These are phyloP conservation scores for Microplitis demolitor DNA, from an alignment of 1,140 invertebrate genomes.

Conservation along the genomic window DNA sequence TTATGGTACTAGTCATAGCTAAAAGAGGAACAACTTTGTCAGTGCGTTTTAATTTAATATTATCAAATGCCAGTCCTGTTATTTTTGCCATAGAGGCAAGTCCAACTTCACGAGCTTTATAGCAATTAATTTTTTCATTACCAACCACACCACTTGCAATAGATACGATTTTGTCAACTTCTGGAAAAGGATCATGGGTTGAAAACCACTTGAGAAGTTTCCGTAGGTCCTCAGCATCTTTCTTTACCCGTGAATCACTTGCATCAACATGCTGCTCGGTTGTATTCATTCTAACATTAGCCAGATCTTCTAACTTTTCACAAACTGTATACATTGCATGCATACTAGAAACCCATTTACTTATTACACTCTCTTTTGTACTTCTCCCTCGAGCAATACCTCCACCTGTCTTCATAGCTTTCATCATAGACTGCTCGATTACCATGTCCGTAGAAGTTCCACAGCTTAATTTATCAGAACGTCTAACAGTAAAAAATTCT, in stretches of 20 bases:
- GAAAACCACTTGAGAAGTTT: conserved; percentile 37
- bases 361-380: conserved; percentile 26
- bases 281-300: conserved; percentile 28
- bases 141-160: conserved; percentile 38
- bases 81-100: conserved; percentile 36
- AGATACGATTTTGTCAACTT: conserved; percentile 39
- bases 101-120: conserved; percentile 39
- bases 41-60: conserved; percentile 35
- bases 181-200: conserved; percentile 38
- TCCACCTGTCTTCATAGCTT: conserved; percentile 45
- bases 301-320: neutral
- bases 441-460: conserved; percentile 52
- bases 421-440: conserved; percentile 52
- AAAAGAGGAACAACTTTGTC: conserved; percentile 28
- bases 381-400: conserved; percentile 36
- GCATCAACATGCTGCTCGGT: conserved; percentile 46
- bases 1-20: neutral
- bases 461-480: conserved; percentile 51
- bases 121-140: conserved; percentile 43
- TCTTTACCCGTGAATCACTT: conserved; percentile 38
- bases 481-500: conserved; percentile 44
- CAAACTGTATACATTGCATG: conserved; percentile 10
- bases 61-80: neutral
- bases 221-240: conserved; percentile 33
- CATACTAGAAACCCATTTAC: conserved; percentile 28